Evolutionary conservation across 2,113 vertebrate genomes (phyloP), one percentile per base, ranked within the genome.

Genomic region (Argyrosomus japonicus): DNA sequence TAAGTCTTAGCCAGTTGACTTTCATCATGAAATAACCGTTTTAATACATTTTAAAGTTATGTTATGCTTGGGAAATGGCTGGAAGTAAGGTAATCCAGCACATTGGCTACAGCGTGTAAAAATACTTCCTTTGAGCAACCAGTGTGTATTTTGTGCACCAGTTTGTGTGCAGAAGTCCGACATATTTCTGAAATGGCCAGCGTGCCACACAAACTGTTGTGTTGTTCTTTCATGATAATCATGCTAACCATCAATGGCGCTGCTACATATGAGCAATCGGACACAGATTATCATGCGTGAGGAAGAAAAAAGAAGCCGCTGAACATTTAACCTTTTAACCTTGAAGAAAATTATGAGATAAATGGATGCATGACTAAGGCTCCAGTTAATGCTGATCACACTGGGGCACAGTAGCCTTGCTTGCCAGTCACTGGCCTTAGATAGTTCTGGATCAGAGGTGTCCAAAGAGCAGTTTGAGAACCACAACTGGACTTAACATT

Each of bases 251-350:
- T 88, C 81, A 81, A 74, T 75, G 70, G 36, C 54, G 21, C 27
- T 27, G 51, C 56, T 70, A 65, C 82, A 77, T 82, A 68, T 79
- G 50, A 74, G 53, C 81, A 71, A 79, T 21, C 79, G 80, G 69
- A 76, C 47, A 43, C n/a, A 76, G 76, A 84, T 90, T 82, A 88
- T 36, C 74, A 68, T 48, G 48, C 63, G 69, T 68, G 36, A 70
- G 71, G 83, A 82, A 90, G 79, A 77, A 62, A 82, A 77, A 87
- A 77, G 80, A 67, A 25, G 68, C 40, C 6, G 0, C 53, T 82
- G 73, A 84, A 62, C 67, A 32, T 84, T 68, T 80, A 68, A 89
- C 73, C 67, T 64, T 47, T 36, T 36, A 40, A n/a, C 43, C 47
- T 75, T 65, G 51, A 73, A 73, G 57, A 62, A 64, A 79, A 68